Base-by-base conservation (phyloP, 2,797 vertebrate genomes). In the Gephyroberyx darwinii region DNA sequence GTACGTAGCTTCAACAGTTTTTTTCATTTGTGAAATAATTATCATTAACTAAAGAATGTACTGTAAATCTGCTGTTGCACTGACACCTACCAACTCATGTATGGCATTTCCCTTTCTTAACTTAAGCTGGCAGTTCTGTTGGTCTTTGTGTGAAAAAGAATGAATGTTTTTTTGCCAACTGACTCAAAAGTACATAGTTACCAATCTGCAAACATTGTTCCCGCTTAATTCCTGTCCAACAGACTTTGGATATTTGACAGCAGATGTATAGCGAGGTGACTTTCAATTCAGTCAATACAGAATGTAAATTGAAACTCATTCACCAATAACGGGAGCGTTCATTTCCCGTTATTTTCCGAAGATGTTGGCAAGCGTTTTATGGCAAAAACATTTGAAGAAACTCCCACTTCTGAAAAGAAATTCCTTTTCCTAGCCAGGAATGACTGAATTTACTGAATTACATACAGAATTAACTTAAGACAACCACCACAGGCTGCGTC, bases 41-140 rank as follows among this genome's bases (percentile, higher is more conserved):
- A 53, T 53, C 12, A 59, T 59, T 7, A 59, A 20, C 37, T 22
- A 13, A 20, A 59, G 19, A 43, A 59, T 43, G 57, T 59, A 43
- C 37, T 43, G 10, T 22, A 43, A 8, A 45, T 43, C n/a, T 43
- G 57, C 39, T 60, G 39, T 41, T 43, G 19, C 37, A 60, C 12
- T 5, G 2, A 26, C 10, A 43, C n/a, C n/a, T 12, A 35, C 17
- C 33, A 35, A 35, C 14, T 35, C 17, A 39, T 19, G 9, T 39
- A 39, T 14, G 13, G 12, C 8, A 26, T 45, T 45, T 39, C n/a
- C 4, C 56, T 4, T 37, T 39, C 39, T 37, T 39, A 20, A 5
- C 10, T 20, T 48, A 26, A 26, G 26, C 26, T 26, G 45, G 5
- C n/a, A n/a, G n/a, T 17, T 17, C n/a, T 48, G 45, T 1, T n/a